Evolutionary conservation across 2,888 invertebrate species (phyloP).

Genomic region (Lordiphosa fenestrarum): DNA sequence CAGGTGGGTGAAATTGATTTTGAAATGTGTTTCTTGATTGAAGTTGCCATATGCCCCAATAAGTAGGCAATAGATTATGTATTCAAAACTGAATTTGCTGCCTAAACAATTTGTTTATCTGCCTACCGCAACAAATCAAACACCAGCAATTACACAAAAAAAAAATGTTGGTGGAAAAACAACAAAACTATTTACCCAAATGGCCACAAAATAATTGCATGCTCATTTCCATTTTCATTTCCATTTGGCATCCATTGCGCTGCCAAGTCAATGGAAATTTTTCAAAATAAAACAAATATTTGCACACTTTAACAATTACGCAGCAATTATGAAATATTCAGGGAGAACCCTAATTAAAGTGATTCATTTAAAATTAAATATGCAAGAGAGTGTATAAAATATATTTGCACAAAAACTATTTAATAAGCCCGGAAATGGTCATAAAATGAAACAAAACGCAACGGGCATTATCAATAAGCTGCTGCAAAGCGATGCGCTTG

Average conservation of each 20-base stretch:
- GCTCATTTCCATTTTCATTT: slow-evolving; percentile 32
- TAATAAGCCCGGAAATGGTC: slow-evolving; percentile 9
- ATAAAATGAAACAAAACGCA: slow-evolving; percentile 7
- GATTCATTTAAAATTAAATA: slow-evolving; percentile 3
- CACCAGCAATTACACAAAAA: too few species aligned
- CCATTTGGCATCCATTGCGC: too few species aligned
- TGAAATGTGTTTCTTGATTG: too few species aligned
- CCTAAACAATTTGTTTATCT: too few species aligned
- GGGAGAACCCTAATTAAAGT: slow-evolving; percentile 6
- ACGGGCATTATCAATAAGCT: slow-evolving; percentile 26
- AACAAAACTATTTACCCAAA: slow-evolving; percentile 29
- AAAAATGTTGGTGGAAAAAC: slow-evolving; percentile 2
- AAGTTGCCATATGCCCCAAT: too few species aligned
- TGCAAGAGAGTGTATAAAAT: slow-evolving; percentile 5
- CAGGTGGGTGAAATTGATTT: too few species aligned
- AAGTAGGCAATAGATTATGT: too few species aligned
- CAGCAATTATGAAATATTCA: not conserved
- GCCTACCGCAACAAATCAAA: too few species aligned
- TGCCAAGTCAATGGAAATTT: slow-evolving; percentile 2
- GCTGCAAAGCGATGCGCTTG: slow-evolving; percentile 12
- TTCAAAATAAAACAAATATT: slow-evolving; percentile 16
- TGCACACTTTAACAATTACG: slow-evolving; percentile 13
- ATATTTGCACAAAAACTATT: slow-evolving; percentile 15
- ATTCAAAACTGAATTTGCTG: too few species aligned
- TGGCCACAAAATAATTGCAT: slow-evolving; percentile 21